Evolutionary conservation across 1,140 invertebrate species (phyloP).

Genomic region (Drosophila rhopaloa): DNA sequence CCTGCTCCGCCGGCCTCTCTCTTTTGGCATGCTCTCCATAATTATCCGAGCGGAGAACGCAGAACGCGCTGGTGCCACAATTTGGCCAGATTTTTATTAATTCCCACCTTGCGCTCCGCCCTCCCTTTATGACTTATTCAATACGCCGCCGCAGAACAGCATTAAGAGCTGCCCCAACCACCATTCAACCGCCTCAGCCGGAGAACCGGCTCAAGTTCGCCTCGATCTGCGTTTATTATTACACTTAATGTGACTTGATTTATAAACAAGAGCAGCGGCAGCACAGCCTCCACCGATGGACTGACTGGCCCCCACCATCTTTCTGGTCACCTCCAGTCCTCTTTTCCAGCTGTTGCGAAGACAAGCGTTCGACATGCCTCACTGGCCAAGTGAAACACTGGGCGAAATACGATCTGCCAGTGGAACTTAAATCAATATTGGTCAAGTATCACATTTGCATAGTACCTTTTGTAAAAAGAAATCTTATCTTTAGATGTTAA

Average conservation of each 20-base stretch:
- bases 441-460: background rate
- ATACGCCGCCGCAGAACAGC: slow-evolving; percentile 41
- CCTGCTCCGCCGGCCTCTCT: slow-evolving; percentile 39
- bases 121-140: slow-evolving; percentile 73
- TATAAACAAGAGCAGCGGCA: slow-evolving; percentile 70
- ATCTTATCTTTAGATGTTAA: background rate
- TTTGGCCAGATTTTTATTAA: slow-evolving; percentile 58
- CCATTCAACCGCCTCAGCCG: background rate
- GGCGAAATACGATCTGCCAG: background rate
- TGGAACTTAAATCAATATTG: background rate
- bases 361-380: slow-evolving; percentile 46
- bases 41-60: slow-evolving; percentile 46
- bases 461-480: background rate
- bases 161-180: slow-evolving; percentile 20
- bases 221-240: slow-evolving; percentile 75
- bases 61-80: slow-evolving; percentile 25
- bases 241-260: slow-evolving; percentile 83
- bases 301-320: background rate
- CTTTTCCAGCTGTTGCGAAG: slow-evolving; percentile 30
- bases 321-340: background rate
- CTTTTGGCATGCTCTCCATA: slow-evolving; percentile 60
- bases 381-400: slow-evolving; percentile 42
- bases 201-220: slow-evolving; percentile 53
- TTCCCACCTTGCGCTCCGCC: slow-evolving; percentile 31
- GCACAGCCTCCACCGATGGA: slow-evolving; percentile 44